Percentiles rank a stretch among this genome's conserved stretches.
phyloP scores from a whole-genome alignment of 2,888 invertebrate species.

The Perithous albicinctus region DNA sequence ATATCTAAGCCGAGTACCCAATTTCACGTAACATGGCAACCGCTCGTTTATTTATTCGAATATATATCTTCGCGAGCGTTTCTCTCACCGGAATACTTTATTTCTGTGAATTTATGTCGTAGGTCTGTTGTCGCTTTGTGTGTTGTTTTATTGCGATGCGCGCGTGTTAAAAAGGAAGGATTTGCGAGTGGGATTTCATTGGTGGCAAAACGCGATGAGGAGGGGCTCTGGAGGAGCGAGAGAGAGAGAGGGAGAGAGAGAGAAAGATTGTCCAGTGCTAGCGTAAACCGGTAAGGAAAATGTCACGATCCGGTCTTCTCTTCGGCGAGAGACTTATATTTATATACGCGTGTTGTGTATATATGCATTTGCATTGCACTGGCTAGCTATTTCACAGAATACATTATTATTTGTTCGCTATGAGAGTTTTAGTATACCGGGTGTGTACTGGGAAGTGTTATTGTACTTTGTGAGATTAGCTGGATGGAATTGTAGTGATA shows the following conservation, averaged over 20 bases:
- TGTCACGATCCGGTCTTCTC: constrained; percentile 33
- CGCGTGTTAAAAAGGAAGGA: background rate
- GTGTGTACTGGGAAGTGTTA: background rate
- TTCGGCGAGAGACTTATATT: constrained; percentile 5
- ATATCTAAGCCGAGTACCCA: constrained; percentile 19
- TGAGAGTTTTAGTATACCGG: background rate
- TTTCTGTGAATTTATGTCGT: background rate
- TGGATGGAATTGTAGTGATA: background rate
- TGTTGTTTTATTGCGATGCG: background rate
- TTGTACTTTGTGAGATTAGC: background rate
- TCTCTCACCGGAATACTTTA: background rate
- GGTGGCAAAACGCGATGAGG: background rate
- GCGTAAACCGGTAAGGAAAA: constrained; percentile 36
- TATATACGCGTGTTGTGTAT: background rate
- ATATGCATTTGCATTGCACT: background rate
- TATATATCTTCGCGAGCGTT: background rate
- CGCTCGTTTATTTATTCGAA: background rate
- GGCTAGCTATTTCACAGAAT: background rate
- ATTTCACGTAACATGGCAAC: constrained; percentile 11
- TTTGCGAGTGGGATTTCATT: constrained; percentile 1
- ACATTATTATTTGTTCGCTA: constrained; percentile 1
- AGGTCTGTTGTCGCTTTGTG: background rate
- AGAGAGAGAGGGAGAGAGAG: too few relatives aligned
- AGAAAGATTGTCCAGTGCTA: constrained; percentile 2
- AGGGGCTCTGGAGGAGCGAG: background rate